Conservation (phyloP, 2,888 invertebrate genomes). For the Carcina quercana region DNA sequence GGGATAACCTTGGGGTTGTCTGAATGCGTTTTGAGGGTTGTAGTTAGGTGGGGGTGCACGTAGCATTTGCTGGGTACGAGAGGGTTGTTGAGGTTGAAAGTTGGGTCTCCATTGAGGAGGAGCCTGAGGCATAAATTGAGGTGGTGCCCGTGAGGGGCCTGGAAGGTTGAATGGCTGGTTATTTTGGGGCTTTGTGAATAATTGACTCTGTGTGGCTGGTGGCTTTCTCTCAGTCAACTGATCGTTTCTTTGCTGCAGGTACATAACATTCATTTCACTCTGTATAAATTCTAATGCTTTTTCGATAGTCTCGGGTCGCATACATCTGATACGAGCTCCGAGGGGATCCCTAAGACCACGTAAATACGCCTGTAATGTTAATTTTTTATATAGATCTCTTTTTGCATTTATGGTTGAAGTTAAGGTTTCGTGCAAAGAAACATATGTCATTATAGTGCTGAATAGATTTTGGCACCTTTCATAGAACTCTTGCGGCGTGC, state of each 20-base stretch:
- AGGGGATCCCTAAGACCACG: neutral
- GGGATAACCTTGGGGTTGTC: conserved; percentile 1
- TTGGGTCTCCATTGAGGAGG: neutral
- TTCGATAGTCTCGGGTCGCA: conserved; percentile 3
- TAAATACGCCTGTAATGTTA: conserved; percentile 1
- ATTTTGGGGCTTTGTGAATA: neutral
- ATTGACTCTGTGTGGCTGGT: neutral
- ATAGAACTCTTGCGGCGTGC: neutral
- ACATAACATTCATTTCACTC: conserved; percentile 4
- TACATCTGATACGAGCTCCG: conserved; percentile 2
- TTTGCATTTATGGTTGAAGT: neutral
- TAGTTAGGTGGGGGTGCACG: conserved; percentile 10
- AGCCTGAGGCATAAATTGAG: too few relatives aligned
- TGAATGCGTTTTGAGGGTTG: conserved; percentile 5
- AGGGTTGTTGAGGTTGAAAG: neutral
- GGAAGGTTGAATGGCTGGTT: too few relatives aligned
- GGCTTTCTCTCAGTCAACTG: too few relatives aligned
- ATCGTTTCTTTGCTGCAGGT: conserved; percentile 2
- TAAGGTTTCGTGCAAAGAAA: neutral
- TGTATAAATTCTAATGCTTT: conserved; percentile 4
- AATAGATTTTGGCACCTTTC: neutral
- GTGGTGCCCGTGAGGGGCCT: too few relatives aligned
- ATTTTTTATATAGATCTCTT: neutral
- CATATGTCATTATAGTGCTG: conserved; percentile 3
- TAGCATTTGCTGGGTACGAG: conserved; percentile 9